Percentiles rank a stretch among this genome's conserved stretches.
Conservation (phyloP, 2,113 vertebrate genomes). For the Oreochromis spilurus region DNA sequence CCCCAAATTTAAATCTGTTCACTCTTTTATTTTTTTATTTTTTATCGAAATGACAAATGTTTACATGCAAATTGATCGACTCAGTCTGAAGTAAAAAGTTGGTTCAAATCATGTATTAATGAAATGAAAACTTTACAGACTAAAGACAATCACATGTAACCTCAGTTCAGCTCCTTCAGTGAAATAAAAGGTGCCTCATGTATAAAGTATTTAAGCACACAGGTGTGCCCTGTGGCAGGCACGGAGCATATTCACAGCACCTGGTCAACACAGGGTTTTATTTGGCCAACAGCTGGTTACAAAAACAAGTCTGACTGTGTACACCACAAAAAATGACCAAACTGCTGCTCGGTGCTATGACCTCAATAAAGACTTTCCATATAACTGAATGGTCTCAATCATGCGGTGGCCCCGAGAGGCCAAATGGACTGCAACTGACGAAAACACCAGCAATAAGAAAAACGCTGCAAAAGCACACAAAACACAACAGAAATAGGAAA, state of each 20-base stretch:
- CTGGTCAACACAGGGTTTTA: not conserved
- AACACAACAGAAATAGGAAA: not conserved
- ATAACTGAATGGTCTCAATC: rapidly evolving
- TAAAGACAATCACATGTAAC: not conserved
- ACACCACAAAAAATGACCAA: not conserved
- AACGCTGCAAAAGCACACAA: not conserved
- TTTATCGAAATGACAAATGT: not conserved
- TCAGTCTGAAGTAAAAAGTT: not conserved
- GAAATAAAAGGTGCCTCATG: not conserved
- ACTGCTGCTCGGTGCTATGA: not conserved
- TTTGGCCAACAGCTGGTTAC: not conserved
- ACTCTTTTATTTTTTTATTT: not conserved
- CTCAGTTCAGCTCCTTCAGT: not conserved
- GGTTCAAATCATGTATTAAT: not conserved
- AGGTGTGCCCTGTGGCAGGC: not conserved
- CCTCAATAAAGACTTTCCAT: not conserved
- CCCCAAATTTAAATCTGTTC: not conserved
- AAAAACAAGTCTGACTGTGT: not conserved
- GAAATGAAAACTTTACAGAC: not conserved
- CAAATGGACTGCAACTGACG: not conserved
- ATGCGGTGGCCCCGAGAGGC: not conserved
- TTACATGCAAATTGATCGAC: not conserved
- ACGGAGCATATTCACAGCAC: not conserved
- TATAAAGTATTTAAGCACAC: not conserved
- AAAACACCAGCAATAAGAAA: not conserved